phyloP scores from a whole-genome alignment of 2,888 invertebrate genomes.

The Aspidiotus destructor region DNA sequence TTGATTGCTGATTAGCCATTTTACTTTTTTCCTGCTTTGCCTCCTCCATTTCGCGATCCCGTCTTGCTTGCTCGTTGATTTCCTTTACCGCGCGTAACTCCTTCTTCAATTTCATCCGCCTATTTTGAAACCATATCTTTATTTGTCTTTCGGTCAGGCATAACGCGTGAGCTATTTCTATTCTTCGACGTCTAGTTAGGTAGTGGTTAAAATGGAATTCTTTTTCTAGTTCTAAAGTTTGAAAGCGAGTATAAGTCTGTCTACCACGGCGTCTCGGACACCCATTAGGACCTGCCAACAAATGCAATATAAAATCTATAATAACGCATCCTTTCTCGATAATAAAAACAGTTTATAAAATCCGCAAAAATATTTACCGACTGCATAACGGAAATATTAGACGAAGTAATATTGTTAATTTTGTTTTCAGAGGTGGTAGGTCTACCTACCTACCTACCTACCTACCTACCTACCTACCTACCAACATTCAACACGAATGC shows the following conservation, averaged over 20 bases:
- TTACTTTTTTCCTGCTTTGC: conserved; percentile 72
- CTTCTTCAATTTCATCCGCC: conserved; percentile 40
- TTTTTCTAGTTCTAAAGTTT: conserved; percentile 94
- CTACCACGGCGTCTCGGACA: conserved; percentile 88
- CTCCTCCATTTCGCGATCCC: conserved; percentile 83
- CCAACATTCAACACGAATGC: no score
- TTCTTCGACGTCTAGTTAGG: conserved; percentile 86
- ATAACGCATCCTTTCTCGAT: no score
- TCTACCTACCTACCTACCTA: no score
- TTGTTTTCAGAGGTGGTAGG: no score
- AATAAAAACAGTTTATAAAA: no score
- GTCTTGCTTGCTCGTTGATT: conserved; percentile 85
- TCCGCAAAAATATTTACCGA: no score
- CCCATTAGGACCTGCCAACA: conserved; percentile 83
- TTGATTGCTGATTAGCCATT: conserved; percentile 44
- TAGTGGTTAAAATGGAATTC: conserved; percentile 98
- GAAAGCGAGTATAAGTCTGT: conserved; percentile 96
- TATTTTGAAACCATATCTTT: conserved; percentile 93
- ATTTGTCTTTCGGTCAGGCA: conserved; percentile 94
- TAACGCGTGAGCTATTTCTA: conserved; percentile 93
- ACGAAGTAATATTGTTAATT: no score
- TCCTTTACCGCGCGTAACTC: conserved; percentile 56
- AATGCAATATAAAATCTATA: neutral
- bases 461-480: no score
- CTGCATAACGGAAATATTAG: no score